Base-by-base conservation (phyloP, 2,113 vertebrate genomes). In the Callipepla squamata region DNA sequence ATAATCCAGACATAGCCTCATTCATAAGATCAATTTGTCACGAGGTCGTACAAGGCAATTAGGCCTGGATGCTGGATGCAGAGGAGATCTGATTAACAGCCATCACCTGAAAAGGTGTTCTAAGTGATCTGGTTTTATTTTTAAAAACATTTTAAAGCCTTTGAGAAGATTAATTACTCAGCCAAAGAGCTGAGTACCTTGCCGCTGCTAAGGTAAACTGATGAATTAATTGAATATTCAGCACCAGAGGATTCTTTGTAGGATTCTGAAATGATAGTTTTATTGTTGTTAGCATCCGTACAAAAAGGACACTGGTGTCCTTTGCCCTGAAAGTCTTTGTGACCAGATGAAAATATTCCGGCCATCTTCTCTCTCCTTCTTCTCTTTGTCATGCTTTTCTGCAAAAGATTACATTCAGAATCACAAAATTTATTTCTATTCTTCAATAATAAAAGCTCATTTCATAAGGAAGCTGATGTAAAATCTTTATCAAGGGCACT, bases 71-170 rank as follows among this genome's bases (percentile, higher is more conserved):
- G n/a, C 13, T 65, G 51, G n/a, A 58, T 72, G 18, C 38, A 84
- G 55, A 45, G 30, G 58, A 5, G 55, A 96, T 25, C 50, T 92
- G 83, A 88, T 90, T 93, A 96, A 78, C 68, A 80, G n/a, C 44
- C 36, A 51, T 36, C 73, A 80, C 57, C 78, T 90, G 67, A 94
- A 94, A 87, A 94, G 65, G 89, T 95, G 82, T 84, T 95, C 93
- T 73, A 79, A 92, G 77, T 66, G 55, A 79, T 85, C 63, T 42
- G 38, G 40, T 47, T 95, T 89, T 94, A 82, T 96, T 93, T 92
- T 92, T 87, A 93, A 92, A 80, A 90, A 65, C 78, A 89, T 95
- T 90, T 94, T 89, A 89, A 92, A 95, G 63, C 70, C 70, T 62
- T 88, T 92, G 80, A 85, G 78, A 85, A 92, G 92, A 93, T 90